Conservation (phyloP, 2,113 vertebrate genomes). For the Pygoscelis adeliae region DNA sequence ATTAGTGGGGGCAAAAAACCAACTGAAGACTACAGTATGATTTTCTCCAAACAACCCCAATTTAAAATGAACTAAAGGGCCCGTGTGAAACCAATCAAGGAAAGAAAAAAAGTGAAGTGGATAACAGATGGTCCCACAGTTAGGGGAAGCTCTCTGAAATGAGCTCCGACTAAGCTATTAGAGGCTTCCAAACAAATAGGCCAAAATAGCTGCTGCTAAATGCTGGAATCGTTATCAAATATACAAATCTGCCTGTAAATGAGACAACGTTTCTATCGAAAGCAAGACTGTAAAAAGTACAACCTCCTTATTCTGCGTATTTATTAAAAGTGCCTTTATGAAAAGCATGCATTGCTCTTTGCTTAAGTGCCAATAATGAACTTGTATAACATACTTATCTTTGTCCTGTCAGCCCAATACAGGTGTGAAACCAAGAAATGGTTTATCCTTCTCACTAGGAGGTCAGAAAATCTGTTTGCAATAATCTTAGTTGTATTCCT, state of each 20-base stretch:
- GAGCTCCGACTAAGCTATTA: conserved; percentile 32
- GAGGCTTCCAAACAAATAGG: background rate
- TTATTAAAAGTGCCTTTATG: background rate
- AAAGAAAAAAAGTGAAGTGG: background rate
- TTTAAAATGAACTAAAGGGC: background rate
- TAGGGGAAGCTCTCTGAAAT: background rate
- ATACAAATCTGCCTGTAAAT: background rate
- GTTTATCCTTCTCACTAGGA: background rate
- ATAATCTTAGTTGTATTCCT: background rate
- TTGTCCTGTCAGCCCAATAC: background rate
- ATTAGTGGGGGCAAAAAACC: accelerated
- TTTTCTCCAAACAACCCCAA: background rate
- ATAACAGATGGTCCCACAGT: conserved; percentile 40
- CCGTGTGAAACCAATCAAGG: background rate
- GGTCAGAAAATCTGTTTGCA: background rate
- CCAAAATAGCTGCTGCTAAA: background rate
- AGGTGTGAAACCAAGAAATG: background rate
- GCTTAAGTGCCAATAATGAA: background rate
- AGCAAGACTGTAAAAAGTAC: background rate
- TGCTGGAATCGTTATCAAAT: background rate
- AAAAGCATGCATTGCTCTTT: background rate
- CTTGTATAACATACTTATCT: background rate
- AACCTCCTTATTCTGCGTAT: background rate
- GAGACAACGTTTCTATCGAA: background rate
- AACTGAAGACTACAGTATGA: background rate